Evolutionary conservation across 1,140 invertebrate species (phyloP).

Genomic region (Eueides isabella): DNA sequence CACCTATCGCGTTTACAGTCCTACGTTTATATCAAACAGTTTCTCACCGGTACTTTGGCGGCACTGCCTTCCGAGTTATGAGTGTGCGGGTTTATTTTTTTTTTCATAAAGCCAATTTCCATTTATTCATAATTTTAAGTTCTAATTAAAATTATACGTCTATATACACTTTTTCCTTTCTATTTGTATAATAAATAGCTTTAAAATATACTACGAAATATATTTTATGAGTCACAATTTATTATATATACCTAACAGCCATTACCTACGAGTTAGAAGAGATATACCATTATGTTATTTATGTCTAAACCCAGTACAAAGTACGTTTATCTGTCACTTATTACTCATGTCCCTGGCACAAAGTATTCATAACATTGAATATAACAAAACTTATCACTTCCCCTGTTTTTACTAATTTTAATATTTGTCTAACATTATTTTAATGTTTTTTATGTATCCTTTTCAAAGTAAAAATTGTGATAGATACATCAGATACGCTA

Average conservation of each 20-base stretch:
- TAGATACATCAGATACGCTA: not conserved
- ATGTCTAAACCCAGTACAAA: not conserved
- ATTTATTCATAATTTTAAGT: too few relatives aligned
- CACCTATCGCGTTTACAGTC: too few relatives aligned
- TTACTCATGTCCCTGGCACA: slow-evolving; percentile 1
- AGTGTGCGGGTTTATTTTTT: too few relatives aligned
- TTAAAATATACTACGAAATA: not conserved
- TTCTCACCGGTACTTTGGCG: not conserved
- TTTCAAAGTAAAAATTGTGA: not conserved
- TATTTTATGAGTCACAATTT: not conserved
- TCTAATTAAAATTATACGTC: too few relatives aligned
- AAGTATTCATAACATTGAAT: not conserved
- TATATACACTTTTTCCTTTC: too few relatives aligned
- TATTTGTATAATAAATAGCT: too few relatives aligned
- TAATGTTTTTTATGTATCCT: not conserved
- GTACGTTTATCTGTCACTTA: not conserved
- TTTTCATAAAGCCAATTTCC: too few relatives aligned
- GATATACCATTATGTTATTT: too few relatives aligned
- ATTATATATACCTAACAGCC: not conserved
- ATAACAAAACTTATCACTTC: not conserved
- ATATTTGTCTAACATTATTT: not conserved
- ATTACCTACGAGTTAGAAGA: not conserved
- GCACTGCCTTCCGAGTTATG: not conserved
- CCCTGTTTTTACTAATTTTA: not conserved
- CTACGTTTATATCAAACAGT: not conserved